These are phyloP conservation scores for Antheraea pernyi DNA, from an alignment of 1,140 invertebrate species.

Conservation along the genomic window DNA sequence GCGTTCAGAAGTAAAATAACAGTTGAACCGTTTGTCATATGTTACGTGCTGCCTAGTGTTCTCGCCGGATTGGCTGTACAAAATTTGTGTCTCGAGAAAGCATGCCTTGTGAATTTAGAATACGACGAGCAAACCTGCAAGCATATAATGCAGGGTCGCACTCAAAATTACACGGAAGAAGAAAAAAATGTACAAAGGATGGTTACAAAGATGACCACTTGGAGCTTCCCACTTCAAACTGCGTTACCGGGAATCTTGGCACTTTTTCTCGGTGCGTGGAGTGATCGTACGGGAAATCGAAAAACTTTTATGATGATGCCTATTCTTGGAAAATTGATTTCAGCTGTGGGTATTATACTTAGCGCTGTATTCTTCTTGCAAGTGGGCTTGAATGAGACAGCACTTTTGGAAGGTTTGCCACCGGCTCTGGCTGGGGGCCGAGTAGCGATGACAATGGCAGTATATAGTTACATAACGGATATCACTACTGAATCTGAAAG, in stretches of 20 bases:
- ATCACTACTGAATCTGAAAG: constrained; percentile 79
- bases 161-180: constrained; percentile 71
- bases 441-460: constrained; percentile 80
- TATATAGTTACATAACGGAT: constrained; percentile 82
- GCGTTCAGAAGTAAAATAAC: constrained; percentile 74
- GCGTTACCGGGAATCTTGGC: constrained; percentile 79
- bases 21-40: constrained; percentile 80
- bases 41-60: constrained; percentile 79
- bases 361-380: constrained; percentile 79
- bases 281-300: constrained; percentile 80
- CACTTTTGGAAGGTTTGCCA: constrained; percentile 78
- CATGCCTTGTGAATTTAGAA: constrained; percentile 81
- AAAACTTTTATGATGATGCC: constrained; percentile 81
- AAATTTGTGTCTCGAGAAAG: constrained; percentile 82
- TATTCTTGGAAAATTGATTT: constrained; percentile 78
- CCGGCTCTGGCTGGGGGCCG: constrained; percentile 80
- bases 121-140: constrained; percentile 78
- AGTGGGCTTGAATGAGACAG: constrained; percentile 78
- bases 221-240: constrained; percentile 80
- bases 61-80: constrained; percentile 78
- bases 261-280: constrained; percentile 82
- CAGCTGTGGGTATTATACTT: constrained; percentile 75
- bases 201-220: constrained; percentile 80
- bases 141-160: constrained; percentile 74
- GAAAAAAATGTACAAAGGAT: constrained; percentile 78